Percentiles rank a stretch among this genome's conserved stretches.
phyloP scores from a whole-genome alignment of 2,888 invertebrate species.

The Cepaea hortensis region DNA sequence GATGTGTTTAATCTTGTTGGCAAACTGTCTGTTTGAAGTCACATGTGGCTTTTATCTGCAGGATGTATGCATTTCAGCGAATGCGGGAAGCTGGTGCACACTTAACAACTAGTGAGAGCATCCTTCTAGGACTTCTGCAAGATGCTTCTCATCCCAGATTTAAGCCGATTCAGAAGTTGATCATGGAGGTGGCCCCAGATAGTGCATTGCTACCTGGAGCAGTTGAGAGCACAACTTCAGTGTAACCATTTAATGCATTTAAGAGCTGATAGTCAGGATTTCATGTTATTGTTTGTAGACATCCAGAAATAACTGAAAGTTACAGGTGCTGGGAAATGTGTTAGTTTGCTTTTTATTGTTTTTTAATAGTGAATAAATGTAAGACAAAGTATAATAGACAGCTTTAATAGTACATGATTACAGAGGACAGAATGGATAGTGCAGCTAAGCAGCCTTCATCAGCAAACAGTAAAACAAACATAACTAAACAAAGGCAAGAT shows the following conservation, averaged over 20 bases:
- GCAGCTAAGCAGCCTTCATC: no score
- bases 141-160: slow-evolving; percentile 75
- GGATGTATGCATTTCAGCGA: slow-evolving; percentile 74
- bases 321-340: no score
- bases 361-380: no score
- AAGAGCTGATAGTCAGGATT: not conserved
- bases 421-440: no score
- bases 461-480: no score
- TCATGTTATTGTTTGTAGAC: not conserved
- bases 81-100: slow-evolving; percentile 74
- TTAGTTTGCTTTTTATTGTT: no score
- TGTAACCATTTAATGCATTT: not conserved
- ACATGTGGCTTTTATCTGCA: slow-evolving; percentile 53
- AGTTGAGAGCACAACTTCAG: not conserved
- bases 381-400: no score
- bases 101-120: slow-evolving; percentile 75
- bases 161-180: slow-evolving; percentile 73
- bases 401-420: no score
- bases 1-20: not conserved
- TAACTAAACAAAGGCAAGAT: no score
- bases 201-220: slow-evolving; percentile 68
- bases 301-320: no score
- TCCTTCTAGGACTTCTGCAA: slow-evolving; percentile 68
- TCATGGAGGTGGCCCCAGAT: slow-evolving; percentile 73
- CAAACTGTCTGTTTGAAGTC: not conserved